A percentile compares a stretch with the other conserved stretches of the same genome.
Evolutionary conservation across 2,888 invertebrate species (phyloP).

Genomic region (Epicampocera succincta): DNA sequence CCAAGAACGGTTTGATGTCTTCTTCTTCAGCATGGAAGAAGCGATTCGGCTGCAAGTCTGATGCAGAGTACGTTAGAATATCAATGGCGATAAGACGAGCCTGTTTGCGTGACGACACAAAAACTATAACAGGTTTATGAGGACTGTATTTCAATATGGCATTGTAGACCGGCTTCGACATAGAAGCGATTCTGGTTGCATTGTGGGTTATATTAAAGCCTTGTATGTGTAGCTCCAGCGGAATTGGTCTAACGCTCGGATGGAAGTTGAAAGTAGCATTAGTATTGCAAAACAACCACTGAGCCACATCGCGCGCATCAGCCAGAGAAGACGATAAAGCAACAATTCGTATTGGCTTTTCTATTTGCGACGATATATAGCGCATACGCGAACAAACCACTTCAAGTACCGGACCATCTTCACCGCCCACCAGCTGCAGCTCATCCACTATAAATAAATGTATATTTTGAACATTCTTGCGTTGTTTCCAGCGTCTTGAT

Average conservation of each 20-base stretch:
- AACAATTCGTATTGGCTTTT: conserved; percentile 93
- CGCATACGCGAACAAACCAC: conserved; percentile 95
- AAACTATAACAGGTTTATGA: conserved; percentile 92
- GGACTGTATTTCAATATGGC: conserved; percentile 92
- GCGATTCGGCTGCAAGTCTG: conserved; percentile 91
- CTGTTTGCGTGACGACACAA: conserved; percentile 95
- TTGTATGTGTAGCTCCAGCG: conserved; percentile 96
- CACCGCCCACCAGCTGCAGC: conserved; percentile 93
- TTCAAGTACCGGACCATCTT: conserved; percentile 96
- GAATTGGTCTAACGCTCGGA: conserved; percentile 97
- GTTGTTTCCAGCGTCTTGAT: conserved; percentile 98
- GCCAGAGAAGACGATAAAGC: conserved; percentile 96
- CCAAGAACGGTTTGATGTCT: conserved; percentile 93
- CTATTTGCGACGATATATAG: conserved; percentile 98
- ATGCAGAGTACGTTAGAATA: conserved; percentile 95
- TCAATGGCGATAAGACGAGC: conserved; percentile 97
- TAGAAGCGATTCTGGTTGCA: conserved; percentile 96
- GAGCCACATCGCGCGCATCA: conserved; percentile 96
- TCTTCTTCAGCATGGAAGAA: conserved; percentile 95
- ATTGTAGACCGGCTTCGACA: conserved; percentile 99
- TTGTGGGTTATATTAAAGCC: conserved; percentile 99
- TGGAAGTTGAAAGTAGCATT: conserved; percentile 99
- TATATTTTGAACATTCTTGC: conserved; percentile 98
- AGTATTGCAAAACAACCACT: conserved; percentile 97
- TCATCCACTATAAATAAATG: conserved; percentile 98